phyloP scores from a whole-genome alignment of 2,113 vertebrate species.

The Eulacestoma nigropectus region DNA sequence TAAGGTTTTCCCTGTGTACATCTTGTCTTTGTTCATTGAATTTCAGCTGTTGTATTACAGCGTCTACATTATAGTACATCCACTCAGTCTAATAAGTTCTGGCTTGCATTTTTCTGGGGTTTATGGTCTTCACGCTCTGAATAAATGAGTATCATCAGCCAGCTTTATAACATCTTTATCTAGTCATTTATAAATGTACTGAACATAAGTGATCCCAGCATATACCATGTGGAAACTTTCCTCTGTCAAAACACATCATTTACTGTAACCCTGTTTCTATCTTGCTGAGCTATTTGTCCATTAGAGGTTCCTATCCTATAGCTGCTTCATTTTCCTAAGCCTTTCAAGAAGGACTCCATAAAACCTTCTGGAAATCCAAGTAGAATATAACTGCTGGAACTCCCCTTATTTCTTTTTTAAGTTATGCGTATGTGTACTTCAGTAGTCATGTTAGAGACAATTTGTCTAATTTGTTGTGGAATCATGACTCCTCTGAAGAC shows the following conservation, averaged over 20 bases:
- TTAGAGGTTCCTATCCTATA: not conserved
- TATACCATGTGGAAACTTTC: not conserved
- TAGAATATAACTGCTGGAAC: not conserved
- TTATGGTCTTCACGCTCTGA: not conserved
- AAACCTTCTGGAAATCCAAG: not conserved
- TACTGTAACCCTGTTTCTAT: not conserved
- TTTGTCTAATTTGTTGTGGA: slow-evolving; percentile 34
- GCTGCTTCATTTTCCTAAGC: not conserved
- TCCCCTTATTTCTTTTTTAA: not conserved
- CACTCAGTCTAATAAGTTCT: not conserved
- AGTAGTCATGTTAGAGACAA: not conserved
- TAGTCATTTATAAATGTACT: not conserved
- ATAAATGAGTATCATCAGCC: not conserved
- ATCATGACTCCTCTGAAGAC: slow-evolving; percentile 1
- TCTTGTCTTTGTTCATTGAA: not conserved
- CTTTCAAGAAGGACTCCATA: not conserved
- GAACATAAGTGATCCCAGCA: not conserved
- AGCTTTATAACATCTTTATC: not conserved
- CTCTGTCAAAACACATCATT: not conserved
- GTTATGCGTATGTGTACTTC: not conserved
- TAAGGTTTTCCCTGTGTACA: not conserved
- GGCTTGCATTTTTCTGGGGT: not conserved
- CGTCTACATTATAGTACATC: not conserved
- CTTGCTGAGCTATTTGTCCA: not conserved
- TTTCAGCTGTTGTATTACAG: not conserved